Conservation (phyloP, 2,888 invertebrate species). For the Myopa tessellatipennis region DNA sequence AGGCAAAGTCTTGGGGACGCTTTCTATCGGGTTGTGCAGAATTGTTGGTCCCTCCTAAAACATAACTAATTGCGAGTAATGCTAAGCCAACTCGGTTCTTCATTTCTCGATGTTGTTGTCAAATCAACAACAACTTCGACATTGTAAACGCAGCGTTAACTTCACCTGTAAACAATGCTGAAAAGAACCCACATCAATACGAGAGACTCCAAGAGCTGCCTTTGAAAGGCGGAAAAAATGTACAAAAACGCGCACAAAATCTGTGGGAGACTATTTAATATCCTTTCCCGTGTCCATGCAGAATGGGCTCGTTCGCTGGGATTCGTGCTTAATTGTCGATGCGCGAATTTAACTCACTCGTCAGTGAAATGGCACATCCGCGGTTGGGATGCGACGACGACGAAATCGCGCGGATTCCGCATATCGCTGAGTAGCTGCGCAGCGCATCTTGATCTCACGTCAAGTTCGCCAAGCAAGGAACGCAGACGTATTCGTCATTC, state of each 20-base stretch:
- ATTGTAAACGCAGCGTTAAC: not conserved
- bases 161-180: slow-evolving; percentile 22
- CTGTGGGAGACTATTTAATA: slow-evolving; percentile 55
- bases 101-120: not conserved
- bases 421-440: slow-evolving; percentile 24
- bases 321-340: slow-evolving; percentile 64
- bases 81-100: not conserved
- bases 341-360: slow-evolving; percentile 55
- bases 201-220: not conserved
- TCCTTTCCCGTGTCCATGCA: slow-evolving; percentile 51
- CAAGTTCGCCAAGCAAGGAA: slow-evolving; percentile 26
- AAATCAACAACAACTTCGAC: slow-evolving; percentile 10
- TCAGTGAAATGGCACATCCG: slow-evolving; percentile 23
- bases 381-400: slow-evolving; percentile 30
- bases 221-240: not conserved
- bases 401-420: slow-evolving; percentile 33
- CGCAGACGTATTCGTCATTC: slow-evolving; percentile 63
- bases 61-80: not conserved
- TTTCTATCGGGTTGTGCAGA: not conserved
- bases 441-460: slow-evolving; percentile 18
- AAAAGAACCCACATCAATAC: not conserved
- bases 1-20: not conserved
- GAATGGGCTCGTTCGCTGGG: slow-evolving; percentile 24
- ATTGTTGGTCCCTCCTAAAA: not conserved
- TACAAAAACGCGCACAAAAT: slow-evolving; percentile 26